Base-by-base conservation (phyloP, 2,797 vertebrate species). In the Helicolenus hilgendorfi region DNA sequence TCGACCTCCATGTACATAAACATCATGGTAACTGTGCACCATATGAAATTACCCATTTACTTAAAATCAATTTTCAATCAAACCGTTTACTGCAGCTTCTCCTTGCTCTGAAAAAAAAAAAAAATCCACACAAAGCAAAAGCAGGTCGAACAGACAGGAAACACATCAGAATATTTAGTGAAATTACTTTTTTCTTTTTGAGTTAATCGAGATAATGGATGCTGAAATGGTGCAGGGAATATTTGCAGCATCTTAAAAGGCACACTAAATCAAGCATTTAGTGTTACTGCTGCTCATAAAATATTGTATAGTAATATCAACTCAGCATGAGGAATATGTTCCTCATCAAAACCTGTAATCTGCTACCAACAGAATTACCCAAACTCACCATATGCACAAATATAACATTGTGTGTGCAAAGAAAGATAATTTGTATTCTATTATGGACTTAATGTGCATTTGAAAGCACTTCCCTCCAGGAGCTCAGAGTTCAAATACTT, bases 11-110 rank as follows among this genome's bases (percentile, higher is more conserved):
- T n/a, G 9, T 59, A 36, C 41, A 41, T 31, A n/a, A 55, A n/a
- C 20, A 68, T 77, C 38, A 63, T 33, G 4, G 35, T 53, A 35
- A 68, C 26, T 26, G 24, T 29, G 45, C 27, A 27, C 35, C 11
- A 9, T 38, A 27, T 49, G 11, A 75, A 22, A 64, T 85, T 68
- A 45, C 35, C 20, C 53, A 55, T 69, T 58, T 33, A 81, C 55
- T 53, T 59, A 56, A 84, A 92, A 89, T 91, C 79, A 45, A 80
- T 89, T 82, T 77, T 83, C 22, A 76, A 76, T 77, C 65, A 80
- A 72, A 83, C 4, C 38, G 64, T 73, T 78, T 70, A 77, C 9
- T 1, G 10, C 31, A 64, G 31, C 41, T 62, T 72, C 26, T 74
- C 18, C 14, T 77, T 15, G 3, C 10, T 22, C 36, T 71, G 11